Evolutionary conservation across 2,113 vertebrate species (phyloP), one percentile per base, ranked within the genome.

Genomic region (Paradisaea rubra): DNA sequence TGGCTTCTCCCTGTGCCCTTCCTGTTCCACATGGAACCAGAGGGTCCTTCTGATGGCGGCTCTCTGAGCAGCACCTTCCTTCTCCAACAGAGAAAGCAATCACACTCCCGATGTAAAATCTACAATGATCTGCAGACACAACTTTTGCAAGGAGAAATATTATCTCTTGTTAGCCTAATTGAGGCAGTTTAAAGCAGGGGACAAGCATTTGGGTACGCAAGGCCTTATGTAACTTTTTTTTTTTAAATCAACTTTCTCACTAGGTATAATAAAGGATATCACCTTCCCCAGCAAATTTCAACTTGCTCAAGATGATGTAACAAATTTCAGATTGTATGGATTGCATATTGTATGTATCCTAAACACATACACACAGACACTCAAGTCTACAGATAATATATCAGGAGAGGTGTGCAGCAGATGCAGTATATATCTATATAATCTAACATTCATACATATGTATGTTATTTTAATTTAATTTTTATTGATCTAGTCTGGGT

Each of bases 11-110:
- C n/a, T 19, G 9, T 41, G 17, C 33, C 70, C 7, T 23, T 77
- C 15, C n/a, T 33, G 12, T 15, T 24, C n/a, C 4, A 0, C n/a
- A 7, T 11, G 2, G 2, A 80, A 42, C 11, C 25, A 5, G 2
- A 45, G 35, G 5, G 9, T 19, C 13, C 52, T 69, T 56, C 45
- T 45, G 1, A n/a, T 0, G 6, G 50, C 39, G 66, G 56, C 70
- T 83, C 30, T 57, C 72, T 39, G 42, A 96, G 64, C 61, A 88
- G 31, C 70, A 53, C 42, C 45, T 69, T 57, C 59, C 39, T 47
- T n/a, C 63, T 70, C 45, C 59, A 82, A 30, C 61, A 68, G 53
- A 88, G 37, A 42, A 80, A 90, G 50, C 45, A 72, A 57, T 47
- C 66, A 57, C 2, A 0, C 60, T 78, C 13, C 20, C 1, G 0